Evolutionary conservation across 2,113 vertebrate species (phyloP).

Genomic region (Girardinichthys multiradiatus): DNA sequence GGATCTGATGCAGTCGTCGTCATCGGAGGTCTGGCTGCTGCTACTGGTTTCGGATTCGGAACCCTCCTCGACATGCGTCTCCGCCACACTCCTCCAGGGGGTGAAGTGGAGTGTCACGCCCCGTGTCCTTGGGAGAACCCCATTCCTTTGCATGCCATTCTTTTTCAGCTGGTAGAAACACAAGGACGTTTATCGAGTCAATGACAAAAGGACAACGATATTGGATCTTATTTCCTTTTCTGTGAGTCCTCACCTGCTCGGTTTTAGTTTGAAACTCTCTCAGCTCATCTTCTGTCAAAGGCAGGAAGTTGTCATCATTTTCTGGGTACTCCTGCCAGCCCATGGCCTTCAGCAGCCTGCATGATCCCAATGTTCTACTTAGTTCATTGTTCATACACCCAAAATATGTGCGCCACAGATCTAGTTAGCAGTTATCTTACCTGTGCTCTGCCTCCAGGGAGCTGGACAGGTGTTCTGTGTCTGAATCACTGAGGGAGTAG

Average conservation of each 20-base stretch:
- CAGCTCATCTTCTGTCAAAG: conserved; percentile 97
- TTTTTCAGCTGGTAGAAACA: conserved; percentile 86
- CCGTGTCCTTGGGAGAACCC: conserved; percentile 86
- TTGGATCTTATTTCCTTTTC: not conserved
- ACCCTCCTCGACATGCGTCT: conserved; percentile 88
- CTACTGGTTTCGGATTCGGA: conserved; percentile 93
- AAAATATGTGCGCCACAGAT: not conserved
- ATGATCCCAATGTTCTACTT: not conserved
- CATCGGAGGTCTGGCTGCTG: conserved; percentile 94
- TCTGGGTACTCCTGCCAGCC: conserved; percentile 99
- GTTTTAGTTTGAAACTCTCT: conserved; percentile 98
- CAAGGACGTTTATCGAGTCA: not conserved
- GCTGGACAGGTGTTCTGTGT: conserved; percentile 92
- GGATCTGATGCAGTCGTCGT: conserved; percentile 88
- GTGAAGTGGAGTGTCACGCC: conserved; percentile 88
- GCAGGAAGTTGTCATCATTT: conserved; percentile 98
- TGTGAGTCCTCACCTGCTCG: conserved; percentile 85
- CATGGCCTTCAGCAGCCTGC: conserved; percentile 97
- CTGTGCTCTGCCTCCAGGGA: conserved; percentile 98
- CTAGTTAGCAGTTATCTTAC: conserved; percentile 66
- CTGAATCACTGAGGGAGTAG: conserved; percentile 88
- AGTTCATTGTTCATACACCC: not conserved
- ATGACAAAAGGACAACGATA: not conserved
- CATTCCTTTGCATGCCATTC: conserved; percentile 92
- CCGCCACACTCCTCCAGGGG: conserved; percentile 93